These are phyloP conservation scores for Drosophila varians DNA, from an alignment of 1,140 invertebrate genomes.

Conservation along the genomic window DNA sequence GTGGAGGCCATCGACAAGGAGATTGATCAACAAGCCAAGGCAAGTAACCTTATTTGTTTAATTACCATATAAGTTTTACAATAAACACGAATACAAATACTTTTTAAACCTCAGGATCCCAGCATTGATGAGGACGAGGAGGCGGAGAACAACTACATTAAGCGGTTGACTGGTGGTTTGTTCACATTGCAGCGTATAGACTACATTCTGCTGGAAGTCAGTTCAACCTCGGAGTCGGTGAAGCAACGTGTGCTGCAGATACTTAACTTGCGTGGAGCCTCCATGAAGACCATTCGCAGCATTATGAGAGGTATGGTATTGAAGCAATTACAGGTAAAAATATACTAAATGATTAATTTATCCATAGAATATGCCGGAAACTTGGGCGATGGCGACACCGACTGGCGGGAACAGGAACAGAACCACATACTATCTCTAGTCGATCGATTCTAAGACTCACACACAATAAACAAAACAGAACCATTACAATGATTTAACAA, in stretches of 20 bases:
- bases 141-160: slow-evolving; percentile 94
- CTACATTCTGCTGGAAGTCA: slow-evolving; percentile 97
- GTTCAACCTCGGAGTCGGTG: slow-evolving; percentile 90
- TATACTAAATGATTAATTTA: not conserved
- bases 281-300: slow-evolving; percentile 96
- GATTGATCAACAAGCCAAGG: slow-evolving; percentile 87
- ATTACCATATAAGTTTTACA: not conserved
- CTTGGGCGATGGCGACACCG: slow-evolving; percentile 92
- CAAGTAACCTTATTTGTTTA: not conserved
- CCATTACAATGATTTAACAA: not conserved
- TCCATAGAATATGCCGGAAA: slow-evolving; percentile 96
- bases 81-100: not conserved
- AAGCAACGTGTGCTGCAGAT: slow-evolving; percentile 96
- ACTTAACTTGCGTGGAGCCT: slow-evolving; percentile 94
- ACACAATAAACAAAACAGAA: slow-evolving; percentile 37
- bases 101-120: slow-evolving; percentile 34
- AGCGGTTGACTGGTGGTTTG: slow-evolving; percentile 94
- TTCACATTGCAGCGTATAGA: slow-evolving; percentile 98
- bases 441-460: slow-evolving; percentile 92
- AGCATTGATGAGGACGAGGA: slow-evolving; percentile 87
- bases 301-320: slow-evolving; percentile 92
- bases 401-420: slow-evolving; percentile 94
- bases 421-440: slow-evolving; percentile 96
- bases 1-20: slow-evolving; percentile 93
- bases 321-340: no score